Evolutionary conservation across 2,113 vertebrate genomes (phyloP), one percentile per base, ranked within the genome.

Genomic region (Scomber colias): DNA sequence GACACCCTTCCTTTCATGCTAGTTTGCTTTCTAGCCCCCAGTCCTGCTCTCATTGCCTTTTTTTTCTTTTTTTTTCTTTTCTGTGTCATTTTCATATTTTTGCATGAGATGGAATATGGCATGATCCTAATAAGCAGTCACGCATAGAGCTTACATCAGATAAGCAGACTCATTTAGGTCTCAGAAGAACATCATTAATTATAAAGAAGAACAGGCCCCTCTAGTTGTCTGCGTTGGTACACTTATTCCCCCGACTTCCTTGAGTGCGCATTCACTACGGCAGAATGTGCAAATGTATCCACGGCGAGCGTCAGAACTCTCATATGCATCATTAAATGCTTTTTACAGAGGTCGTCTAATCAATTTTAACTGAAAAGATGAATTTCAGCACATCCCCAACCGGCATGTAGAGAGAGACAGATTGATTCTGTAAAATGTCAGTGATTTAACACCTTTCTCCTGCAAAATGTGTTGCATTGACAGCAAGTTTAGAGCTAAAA

Each of bases 161-260:
- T 89, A 79, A 83, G 81, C 45, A 64, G 61, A 48, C 73, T 83
- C 68, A 78, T 82, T 90, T 87, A 72, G 61, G 40, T 74, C 76
- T 84, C 78, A 40, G 62, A 79, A 74, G 76, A 87, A 78, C 55
- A 53, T 80, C 57, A 82, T 85, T 83, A 79, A 81, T 83, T 78
- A 74, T 72, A 21, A 61, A 79, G 55, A 59, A 19, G 30, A 72
- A 70, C 24, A 21, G 61, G 53, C 40, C 76, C 67, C 77, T 66
- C 24, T 17, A 14, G 71, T 68, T 66, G 67, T 87, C 73, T 74
- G 70, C 40, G 57, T 80, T 68, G 50, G 66, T 75, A 45, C 70
- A 68, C 44, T 67, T 77, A 65, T 64, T 86, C 62, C 44, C 64
- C 27, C 5, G 5, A 68, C 57, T 79, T 76, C 60, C 14, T 49